Evolutionary conservation across 2,888 invertebrate genomes (phyloP).

Genomic region (Chorisops tibialis): DNA sequence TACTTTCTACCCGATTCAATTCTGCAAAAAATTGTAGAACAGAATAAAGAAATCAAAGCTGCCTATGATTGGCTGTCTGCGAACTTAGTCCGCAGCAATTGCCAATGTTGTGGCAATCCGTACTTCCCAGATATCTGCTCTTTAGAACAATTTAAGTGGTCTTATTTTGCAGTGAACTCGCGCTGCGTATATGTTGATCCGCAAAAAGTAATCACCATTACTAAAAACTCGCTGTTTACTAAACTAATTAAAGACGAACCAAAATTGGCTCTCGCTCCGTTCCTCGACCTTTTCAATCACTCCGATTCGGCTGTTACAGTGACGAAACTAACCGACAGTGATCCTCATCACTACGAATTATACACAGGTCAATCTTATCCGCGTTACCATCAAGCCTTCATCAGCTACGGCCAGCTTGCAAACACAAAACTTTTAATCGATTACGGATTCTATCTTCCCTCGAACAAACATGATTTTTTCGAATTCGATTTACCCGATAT

Average conservation of each 20-base stretch:
- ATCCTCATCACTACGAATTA: constrained; percentile 4
- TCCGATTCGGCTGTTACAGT: constrained; percentile 60
- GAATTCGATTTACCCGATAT: constrained; percentile 59
- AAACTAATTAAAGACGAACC: constrained; percentile 57
- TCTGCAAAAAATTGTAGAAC: constrained; percentile 54
- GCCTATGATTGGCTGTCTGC: constrained; percentile 38
- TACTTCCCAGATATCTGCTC: constrained; percentile 54
- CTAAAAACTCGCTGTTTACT: neutral
- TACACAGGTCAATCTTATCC: constrained; percentile 48
- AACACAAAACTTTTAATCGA: constrained; percentile 78
- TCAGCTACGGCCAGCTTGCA: constrained; percentile 81
- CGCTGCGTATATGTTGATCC: constrained; percentile 74
- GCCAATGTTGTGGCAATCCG: constrained; percentile 51
- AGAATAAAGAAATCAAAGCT: constrained; percentile 54
- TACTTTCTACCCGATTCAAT: constrained; percentile 59
- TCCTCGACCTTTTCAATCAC: constrained; percentile 88
- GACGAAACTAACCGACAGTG: constrained; percentile 44
- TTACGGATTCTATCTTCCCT: constrained; percentile 77
- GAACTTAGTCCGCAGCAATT: constrained; percentile 38
- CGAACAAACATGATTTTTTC: constrained; percentile 67
- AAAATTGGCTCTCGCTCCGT: constrained; percentile 77
- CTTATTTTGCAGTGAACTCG: constrained; percentile 81
- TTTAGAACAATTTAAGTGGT: constrained; percentile 66
- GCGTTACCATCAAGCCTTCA: constrained; percentile 74
- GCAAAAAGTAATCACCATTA: neutral